Base-by-base conservation (phyloP, 2,888 invertebrate species). In the Acrobasis consociella region DNA sequence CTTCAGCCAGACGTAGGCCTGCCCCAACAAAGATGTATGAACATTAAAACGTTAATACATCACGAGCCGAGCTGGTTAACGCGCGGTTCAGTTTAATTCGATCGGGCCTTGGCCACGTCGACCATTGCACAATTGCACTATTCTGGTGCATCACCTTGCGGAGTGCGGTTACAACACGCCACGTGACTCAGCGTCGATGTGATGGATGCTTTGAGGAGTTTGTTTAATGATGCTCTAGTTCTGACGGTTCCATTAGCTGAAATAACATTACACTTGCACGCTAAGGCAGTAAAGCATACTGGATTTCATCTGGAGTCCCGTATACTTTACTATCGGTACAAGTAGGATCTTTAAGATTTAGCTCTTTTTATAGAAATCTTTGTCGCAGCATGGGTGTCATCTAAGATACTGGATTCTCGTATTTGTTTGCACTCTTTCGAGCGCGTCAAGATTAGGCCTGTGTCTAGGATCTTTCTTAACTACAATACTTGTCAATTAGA, bases 111-210 rank as follows among this genome's bases (percentile, higher is more conserved):
- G 72, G 70, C 68, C 67, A 72, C 76, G 76, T 78, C 72, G 74
- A 74, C 70, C 59, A 76, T 84, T 85, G 83, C 84, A 82, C 84
- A 85, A 84, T 72, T 71, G 64, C 67, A 71, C 85, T 85, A 86
- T 85, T 85, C 82, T 80, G 75, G 83, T 80, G 80, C 82, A 79
- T 83, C 76, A 77, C 82, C 81, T 80, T 80, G 82, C 73, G 63
- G 59, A 55, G 38, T 60, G 66, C 74, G 65, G 71, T 76, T 80
- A 70, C 75, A 72, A 72, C 73, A 73, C 70, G 61, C 15, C 61
- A 66, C 67, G 62, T 62, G 66, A 39, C 46, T 46, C 46, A 46
- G 5, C 13, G 31, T 31, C 31, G 31, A 31, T 31, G 8, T 31
- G 46, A 46, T 46, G 46, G 46, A 46, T n/a, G n/a, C 46, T 46